phyloP scores from a whole-genome alignment of 2,113 vertebrate genomes.

The Empidonax alnorum region DNA sequence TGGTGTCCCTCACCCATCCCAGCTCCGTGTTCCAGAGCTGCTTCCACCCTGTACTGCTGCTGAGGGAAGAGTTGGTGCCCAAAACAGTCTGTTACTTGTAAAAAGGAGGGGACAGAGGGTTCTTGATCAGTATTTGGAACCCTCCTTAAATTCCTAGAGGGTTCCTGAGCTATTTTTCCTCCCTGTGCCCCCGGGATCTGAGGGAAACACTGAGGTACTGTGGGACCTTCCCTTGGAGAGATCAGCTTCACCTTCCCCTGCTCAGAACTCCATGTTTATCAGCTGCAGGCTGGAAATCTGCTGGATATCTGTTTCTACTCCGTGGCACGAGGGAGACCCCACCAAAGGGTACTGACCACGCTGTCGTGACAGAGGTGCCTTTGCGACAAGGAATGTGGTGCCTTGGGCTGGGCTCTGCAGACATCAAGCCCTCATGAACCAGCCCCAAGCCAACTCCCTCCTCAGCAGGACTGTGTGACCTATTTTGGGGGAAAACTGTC shows the following conservation, averaged over 20 bases:
- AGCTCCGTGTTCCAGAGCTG: rapidly evolving
- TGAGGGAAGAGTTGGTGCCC: neutral
- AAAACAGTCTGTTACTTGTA: neutral
- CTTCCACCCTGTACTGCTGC: neutral
- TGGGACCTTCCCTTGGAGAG: neutral
- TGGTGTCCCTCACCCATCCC: neutral
- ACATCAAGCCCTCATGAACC: neutral
- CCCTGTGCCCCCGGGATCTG: neutral
- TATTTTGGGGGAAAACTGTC: neutral
- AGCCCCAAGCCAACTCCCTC: neutral
- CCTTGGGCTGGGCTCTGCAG: neutral
- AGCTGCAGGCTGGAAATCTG: neutral
- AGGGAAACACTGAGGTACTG: neutral
- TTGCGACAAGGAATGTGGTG: neutral
- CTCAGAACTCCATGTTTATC: neutral
- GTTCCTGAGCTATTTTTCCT: neutral
- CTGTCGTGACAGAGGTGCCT: neutral
- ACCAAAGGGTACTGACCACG: neutral
- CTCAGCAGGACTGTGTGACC: rapidly evolving
- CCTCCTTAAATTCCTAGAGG: neutral
- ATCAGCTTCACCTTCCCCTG: neutral
- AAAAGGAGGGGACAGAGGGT: neutral
- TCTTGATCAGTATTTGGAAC: neutral
- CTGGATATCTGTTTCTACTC: neutral
- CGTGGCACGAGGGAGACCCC: neutral